Base-by-base conservation (phyloP, 2,888 invertebrate species). In the Microctonus brassicae region DNA sequence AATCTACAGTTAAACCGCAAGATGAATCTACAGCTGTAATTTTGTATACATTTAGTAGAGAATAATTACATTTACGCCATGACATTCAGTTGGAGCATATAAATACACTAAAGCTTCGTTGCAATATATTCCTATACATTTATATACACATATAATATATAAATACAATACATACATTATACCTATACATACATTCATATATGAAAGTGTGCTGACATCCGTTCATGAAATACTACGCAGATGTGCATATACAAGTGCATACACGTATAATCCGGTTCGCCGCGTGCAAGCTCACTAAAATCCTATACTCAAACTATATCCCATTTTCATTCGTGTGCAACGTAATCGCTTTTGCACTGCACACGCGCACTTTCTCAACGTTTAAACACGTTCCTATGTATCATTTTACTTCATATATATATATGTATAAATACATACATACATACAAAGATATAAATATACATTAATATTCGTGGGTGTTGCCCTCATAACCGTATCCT, bases 271-370 rank as follows among this genome's bases (percentile, higher is more conserved):
- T 68, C 60, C 33, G 47, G 55, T 66, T 66, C 39, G 57, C 57
- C 55, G 36, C 55, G 66, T 66, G 66, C 39, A 36, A 66, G 26
- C 66, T 29, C 66, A 66, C 55, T 66, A 66, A 66, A 66, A 66
- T 33, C 52, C 52, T 65, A 36, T 65, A 65, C 65, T 34, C 53
- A 24, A 24, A 13, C 42, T 63, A 53, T 65, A 34, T 33, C 52
- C 34, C 34, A 65, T 65, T 65, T 65, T 65, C 64, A 65, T 63
- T 65, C 52, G 64, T 65, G 64, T 65, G 52, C 52, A 22, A 65
- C 20, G 53, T 65, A 65, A 65, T 65, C 52, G 53, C 34, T 65
- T 55, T 53, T 63, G 26, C 63, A 63, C 42, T 47, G 17, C 42
- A 63, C 42, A 63, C 26, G 42, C 47, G 42, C 47, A 63, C 63